Evolutionary conservation across 2,888 invertebrate genomes (phyloP), one percentile per base, ranked within the genome.

Genomic region (Allacma fusca): DNA sequence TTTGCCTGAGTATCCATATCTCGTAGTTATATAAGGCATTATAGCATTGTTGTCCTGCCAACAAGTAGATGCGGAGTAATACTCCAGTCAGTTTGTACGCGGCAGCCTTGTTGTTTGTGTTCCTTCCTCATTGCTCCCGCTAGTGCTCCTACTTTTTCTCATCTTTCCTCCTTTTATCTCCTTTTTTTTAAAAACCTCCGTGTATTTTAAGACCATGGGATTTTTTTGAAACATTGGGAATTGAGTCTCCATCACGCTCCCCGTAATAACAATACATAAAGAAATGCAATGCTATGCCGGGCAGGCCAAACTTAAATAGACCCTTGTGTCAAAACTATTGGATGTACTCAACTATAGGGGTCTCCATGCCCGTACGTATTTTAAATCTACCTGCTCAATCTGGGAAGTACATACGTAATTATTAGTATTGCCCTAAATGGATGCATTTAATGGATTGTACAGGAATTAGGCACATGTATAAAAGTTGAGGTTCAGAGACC

Each of bases 41-140:
- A 50, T 50, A 50, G 7, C n/a, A 50, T 50, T 50, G 50, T 50
- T 50, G 19, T 16, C 50, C 50, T 50, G 50, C 50, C 50, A 50
- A 50, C 50, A 50, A 16, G 50, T 50, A 50, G 50, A 50, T 1
- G n/a, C 50, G 9, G 50, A 50, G 50, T 50, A 50, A 50, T 16
- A n/a, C n/a, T n/a, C 2, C 50, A 50, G 50, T 50, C 50, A 50
- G 50, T 50, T 50, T 12, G 29, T 68, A n/a, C 43, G 43, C 69
- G 43, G 24, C 43, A 69, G 40, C 21, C 69, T 23, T 69, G 21
- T 23, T 69, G 21, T 23, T 23, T 69, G 43, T 43, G 1, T 69
- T 40, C 43, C 69, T 69, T 69, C 69, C 69, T 69, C 69, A 69
- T 69, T 69, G 40, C 69, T 69, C 24, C 65, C 29, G 65, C 26